phyloP scores from a whole-genome alignment of 1,140 invertebrate genomes.

The Drosophila sp. region DNA sequence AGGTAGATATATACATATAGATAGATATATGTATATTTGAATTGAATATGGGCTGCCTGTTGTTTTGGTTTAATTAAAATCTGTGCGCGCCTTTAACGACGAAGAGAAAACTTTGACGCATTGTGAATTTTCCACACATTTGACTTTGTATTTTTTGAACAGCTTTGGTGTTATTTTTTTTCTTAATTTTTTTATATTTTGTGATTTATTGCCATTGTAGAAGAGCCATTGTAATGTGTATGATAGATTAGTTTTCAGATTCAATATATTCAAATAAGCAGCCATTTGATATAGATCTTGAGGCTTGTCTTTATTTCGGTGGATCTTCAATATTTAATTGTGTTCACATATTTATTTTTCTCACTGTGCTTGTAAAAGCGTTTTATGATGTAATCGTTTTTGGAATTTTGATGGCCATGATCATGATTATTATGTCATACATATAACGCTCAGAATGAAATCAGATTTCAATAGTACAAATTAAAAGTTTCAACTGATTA shows the following conservation, averaged over 20 bases:
- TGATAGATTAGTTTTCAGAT: background rate
- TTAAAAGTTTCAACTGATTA: background rate
- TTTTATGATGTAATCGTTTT: background rate
- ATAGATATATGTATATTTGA: slow-evolving; percentile 11
- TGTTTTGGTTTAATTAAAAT: slow-evolving; percentile 77
- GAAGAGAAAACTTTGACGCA: slow-evolving; percentile 51
- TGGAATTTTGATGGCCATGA: background rate
- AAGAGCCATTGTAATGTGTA: slow-evolving; percentile 23
- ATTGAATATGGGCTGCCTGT: slow-evolving; percentile 35
- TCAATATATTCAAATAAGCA: slow-evolving; percentile 36
- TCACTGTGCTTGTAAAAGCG: background rate
- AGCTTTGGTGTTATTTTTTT: slow-evolving; percentile 38
- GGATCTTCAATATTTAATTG: background rate
- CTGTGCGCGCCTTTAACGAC: slow-evolving; percentile 52
- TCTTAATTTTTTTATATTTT: slow-evolving; percentile 26
- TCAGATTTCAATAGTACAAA: background rate
- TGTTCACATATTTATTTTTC: slow-evolving; percentile 19
- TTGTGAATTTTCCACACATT: slow-evolving; percentile 64
- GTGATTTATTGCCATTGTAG: slow-evolving; percentile 61
- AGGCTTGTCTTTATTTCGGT: too few species aligned
- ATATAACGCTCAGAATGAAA: background rate
- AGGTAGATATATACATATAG: background rate
- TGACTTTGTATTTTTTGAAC: slow-evolving; percentile 53
- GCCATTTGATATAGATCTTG: too few species aligned
- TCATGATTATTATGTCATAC: slow-evolving; percentile 6